Base-by-base conservation (phyloP, 2,797 vertebrate genomes). In the Chelidonichthys spinosus region DNA sequence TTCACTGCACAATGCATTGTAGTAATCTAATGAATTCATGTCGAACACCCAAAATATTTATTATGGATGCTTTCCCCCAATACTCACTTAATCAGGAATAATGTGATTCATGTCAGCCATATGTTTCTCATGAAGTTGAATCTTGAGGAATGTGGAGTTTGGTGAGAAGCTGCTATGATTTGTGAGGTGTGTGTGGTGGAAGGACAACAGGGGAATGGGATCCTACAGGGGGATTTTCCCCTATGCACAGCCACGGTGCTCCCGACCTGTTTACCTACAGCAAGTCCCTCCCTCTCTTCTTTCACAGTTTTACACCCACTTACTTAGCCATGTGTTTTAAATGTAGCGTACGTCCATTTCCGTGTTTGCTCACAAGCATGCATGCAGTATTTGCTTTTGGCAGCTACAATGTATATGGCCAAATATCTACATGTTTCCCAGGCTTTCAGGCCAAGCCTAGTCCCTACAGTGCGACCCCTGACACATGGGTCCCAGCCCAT, bases 111-210 rank as follows among this genome's bases (percentile, higher is more conserved):
- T 32, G 85, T 92, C 86, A 89, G 87, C 90, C 92, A 93, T 91
- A 84, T 93, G 92, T 93, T 93, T 93, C 90, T 91, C 91, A 93
- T 93, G 91, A 93, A 90, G 87, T 85, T 90, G 86, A 92, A 90
- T 92, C 85, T 93, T 91, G 88, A 92, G 92, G 92, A 93, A 93
- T 93, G 92, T 87, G 83, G 86, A 89, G 81, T 93, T 92, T 90
- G 83, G 90, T 93, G 90, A 92, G 90, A 90, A 92, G 88, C 89
- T 83, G 84, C 90, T 79, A 84, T 93, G 92, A 93, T 93, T 93
- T 93, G 92, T 93, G 92, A 93, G 90, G 92, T 93, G 92, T 92
- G 86, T 88, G 91, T 85, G 82, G 83, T 92, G 82, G 83, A 91
- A 77, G 74, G 79, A 92, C 90, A 90, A 90, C 80, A 82, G 83